phyloP scores from a whole-genome alignment of 2,888 invertebrate species.

The Cylloceria caligata region DNA sequence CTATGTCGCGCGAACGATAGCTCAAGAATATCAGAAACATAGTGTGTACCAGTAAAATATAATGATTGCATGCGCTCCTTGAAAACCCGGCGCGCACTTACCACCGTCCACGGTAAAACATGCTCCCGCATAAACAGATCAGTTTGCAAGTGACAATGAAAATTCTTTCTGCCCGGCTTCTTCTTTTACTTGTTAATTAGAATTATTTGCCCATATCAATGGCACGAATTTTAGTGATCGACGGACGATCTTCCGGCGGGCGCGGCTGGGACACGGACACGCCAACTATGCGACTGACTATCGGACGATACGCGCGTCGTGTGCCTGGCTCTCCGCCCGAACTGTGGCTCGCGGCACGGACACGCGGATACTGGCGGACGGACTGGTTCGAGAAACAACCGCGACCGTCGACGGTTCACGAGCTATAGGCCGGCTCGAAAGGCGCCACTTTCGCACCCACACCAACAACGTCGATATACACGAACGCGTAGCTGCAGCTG shows the following conservation, averaged over 20 bases:
- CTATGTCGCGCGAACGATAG: neutral
- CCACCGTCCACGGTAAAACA: slow-evolving; percentile 54
- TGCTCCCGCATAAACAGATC: slow-evolving; percentile 46
- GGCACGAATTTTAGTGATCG: slow-evolving; percentile 13
- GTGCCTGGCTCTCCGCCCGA: slow-evolving; percentile 21
- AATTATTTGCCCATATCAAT: no score
- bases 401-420: slow-evolving; percentile 5
- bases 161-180: neutral
- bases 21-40: neutral
- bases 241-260: slow-evolving; percentile 58
- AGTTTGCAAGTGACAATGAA: slow-evolving; percentile 9
- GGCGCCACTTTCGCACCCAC: slow-evolving; percentile 57
- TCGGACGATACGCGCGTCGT: slow-evolving; percentile 62
- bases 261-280: slow-evolving; percentile 64
- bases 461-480: neutral
- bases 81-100: slow-evolving; percentile 67
- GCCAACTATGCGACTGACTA: slow-evolving; percentile 65
- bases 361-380: slow-evolving; percentile 59
- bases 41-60: neutral
- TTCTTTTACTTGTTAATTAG: no score
- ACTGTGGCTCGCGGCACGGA: slow-evolving; percentile 59
- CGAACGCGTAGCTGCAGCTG: neutral
- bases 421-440: slow-evolving; percentile 50
- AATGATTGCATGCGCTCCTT: slow-evolving; percentile 24
- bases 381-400: slow-evolving; percentile 51